phyloP scores from a whole-genome alignment of 2,113 vertebrate species.

The Erinaceus europaeus region DNA sequence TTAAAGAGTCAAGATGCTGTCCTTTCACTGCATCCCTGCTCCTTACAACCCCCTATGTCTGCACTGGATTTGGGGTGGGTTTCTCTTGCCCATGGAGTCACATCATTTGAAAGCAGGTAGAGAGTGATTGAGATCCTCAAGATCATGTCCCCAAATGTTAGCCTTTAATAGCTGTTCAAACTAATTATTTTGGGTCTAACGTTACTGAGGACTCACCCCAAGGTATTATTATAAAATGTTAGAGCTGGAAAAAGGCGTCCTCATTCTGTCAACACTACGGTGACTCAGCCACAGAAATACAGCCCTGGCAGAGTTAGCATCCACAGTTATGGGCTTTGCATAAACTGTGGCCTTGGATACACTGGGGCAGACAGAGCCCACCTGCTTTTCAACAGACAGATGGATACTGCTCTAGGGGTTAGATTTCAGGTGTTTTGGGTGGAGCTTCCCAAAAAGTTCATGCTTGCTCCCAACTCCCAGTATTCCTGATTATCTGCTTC shows the following conservation, averaged over 20 bases:
- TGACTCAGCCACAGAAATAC: slow-evolving; percentile 76
- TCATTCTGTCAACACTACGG: slow-evolving; percentile 86
- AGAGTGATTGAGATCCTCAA: slow-evolving; percentile 71
- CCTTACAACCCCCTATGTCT: not conserved
- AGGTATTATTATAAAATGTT: slow-evolving; percentile 85
- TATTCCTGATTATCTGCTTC: too few species aligned
- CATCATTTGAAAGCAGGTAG: slow-evolving; percentile 47
- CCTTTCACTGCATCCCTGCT: not conserved
- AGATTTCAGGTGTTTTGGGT: not conserved
- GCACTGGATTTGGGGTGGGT: not conserved
- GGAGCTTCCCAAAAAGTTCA: not conserved
- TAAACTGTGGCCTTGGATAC: slow-evolving; percentile 56
- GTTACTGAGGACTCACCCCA: slow-evolving; percentile 79
- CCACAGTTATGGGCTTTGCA: slow-evolving; percentile 74
- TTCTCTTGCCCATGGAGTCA: not conserved
- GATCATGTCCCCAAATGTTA: slow-evolving; percentile 83
- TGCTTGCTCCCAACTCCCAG: too few species aligned
- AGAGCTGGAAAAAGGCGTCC: slow-evolving; percentile 81
- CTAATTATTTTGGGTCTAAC: slow-evolving; percentile 87
- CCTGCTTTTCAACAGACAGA: not conserved
- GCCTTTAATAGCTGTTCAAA: slow-evolving; percentile 84
- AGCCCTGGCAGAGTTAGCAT: slow-evolving; percentile 64
- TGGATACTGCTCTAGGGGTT: not conserved
- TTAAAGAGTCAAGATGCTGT: not conserved
- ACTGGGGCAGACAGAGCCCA: not conserved